Percentiles rank a stretch among this genome's conserved stretches.
These are phyloP conservation scores for Schizothorax lantsangensis DNA, from an alignment of 2,797 vertebrate genomes.

Conservation along the genomic window DNA sequence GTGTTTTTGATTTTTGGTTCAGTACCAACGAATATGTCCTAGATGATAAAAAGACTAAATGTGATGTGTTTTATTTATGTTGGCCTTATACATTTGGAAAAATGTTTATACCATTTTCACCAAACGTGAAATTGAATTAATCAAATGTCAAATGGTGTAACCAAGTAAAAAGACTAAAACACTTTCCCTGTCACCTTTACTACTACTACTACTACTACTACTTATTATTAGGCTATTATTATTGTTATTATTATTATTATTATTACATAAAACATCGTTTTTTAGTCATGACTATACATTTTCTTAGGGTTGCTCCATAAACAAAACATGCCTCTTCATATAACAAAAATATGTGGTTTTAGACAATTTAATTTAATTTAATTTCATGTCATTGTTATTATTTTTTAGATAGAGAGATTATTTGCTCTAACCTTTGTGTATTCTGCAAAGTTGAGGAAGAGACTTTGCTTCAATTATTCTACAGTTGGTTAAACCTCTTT, in stretches of 20 bases:
- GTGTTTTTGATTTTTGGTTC: neutral
- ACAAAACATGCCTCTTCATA: neutral
- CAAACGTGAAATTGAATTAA: neutral
- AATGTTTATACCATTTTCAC: neutral
- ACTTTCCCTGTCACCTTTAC: neutral
- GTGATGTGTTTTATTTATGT: neutral
- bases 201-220: neutral
- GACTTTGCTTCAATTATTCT: no score
- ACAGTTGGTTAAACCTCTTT: no score
- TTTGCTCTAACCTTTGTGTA: neutral
- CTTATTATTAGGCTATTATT: neutral
- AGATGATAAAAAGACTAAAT: neutral
- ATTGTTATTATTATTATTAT: neutral
- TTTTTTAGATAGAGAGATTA: neutral
- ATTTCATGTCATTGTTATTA: neutral
- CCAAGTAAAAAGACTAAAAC: neutral
- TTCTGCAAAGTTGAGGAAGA: no score
- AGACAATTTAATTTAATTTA: neutral
- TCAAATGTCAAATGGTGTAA: neutral
- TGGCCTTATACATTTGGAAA: neutral
- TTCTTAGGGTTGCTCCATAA: neutral
- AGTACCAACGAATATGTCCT: neutral
- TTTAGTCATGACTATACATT: neutral
- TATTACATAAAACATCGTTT: neutral
- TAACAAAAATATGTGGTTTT: neutral